These are phyloP conservation scores for Pongo abelii DNA, from an alignment of 2,113 vertebrate genomes.

Conservation along the genomic window DNA sequence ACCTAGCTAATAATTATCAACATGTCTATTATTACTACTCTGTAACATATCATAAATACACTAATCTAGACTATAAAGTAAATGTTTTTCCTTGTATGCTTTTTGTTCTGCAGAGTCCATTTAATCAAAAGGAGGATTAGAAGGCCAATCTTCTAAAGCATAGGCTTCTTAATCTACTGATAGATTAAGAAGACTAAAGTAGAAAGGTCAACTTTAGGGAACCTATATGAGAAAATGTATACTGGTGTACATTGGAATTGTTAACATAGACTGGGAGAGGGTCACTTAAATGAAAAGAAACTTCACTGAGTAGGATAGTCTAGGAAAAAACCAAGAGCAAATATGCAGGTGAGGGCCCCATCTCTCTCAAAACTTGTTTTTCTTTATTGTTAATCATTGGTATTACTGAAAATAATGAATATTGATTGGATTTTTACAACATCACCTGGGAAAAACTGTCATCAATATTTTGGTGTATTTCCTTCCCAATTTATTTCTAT, in stretches of 20 bases:
- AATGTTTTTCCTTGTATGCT: neutral
- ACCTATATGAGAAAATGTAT: neutral
- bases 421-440: neutral
- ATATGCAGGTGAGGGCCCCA: neutral
- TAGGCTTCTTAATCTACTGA: neutral
- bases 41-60: neutral
- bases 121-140: neutral
- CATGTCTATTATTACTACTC: neutral
- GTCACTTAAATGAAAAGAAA: neutral
- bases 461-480: neutral
- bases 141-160: neutral
- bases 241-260: neutral
- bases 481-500: neutral
- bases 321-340: neutral
- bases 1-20: neutral
- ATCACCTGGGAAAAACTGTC: neutral
- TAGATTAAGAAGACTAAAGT: neutral
- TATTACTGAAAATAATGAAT: neutral
- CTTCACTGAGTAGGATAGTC: neutral
- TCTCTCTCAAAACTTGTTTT: neutral
- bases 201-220: neutral
- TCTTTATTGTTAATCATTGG: neutral
- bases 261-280: neutral
- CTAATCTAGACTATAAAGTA: neutral
- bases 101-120: neutral